These are phyloP conservation scores for Phainopepla nitens DNA, from an alignment of 2,113 vertebrate genomes.

Conservation along the genomic window DNA sequence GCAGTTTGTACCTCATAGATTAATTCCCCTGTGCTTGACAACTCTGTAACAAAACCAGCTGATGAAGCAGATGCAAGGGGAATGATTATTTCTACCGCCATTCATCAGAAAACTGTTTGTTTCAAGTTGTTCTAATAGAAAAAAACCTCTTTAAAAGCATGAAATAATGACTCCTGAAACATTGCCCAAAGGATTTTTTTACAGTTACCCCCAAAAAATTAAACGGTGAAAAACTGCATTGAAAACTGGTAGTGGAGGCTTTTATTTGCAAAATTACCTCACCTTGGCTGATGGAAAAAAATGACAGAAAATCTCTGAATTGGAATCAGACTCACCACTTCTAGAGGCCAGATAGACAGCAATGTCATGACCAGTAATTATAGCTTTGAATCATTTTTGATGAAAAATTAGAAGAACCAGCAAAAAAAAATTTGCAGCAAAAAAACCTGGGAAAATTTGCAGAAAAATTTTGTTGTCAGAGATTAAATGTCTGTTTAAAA, in stretches of 20 bases:
- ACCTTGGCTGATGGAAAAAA: neutral
- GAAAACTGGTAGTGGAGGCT: neutral
- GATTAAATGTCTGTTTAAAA: neutral
- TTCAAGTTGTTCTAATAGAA: neutral
- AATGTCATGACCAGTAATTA: neutral
- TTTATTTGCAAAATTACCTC: neutral
- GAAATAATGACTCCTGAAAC: neutral
- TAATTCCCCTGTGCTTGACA: neutral
- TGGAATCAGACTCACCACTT: neutral
- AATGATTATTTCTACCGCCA: neutral
- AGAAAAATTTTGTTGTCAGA: neutral
- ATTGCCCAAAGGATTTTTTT: neutral
- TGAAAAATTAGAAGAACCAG: neutral
- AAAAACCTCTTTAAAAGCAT: neutral
- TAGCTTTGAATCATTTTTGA: neutral
- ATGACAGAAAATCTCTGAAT: neutral
- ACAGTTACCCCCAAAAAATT: neutral
- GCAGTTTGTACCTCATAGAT: neutral
- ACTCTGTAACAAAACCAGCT: neutral
- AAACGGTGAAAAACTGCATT: neutral
- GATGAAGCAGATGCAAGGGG: conserved; percentile 5
- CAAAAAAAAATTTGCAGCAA: neutral
- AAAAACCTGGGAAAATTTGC: neutral
- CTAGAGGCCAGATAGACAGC: neutral
- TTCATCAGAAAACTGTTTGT: neutral